Evolutionary conservation across 2,797 vertebrate species (phyloP), one percentile per base, ranked within the genome.

Genomic region (Phalloptychus januarius): DNA sequence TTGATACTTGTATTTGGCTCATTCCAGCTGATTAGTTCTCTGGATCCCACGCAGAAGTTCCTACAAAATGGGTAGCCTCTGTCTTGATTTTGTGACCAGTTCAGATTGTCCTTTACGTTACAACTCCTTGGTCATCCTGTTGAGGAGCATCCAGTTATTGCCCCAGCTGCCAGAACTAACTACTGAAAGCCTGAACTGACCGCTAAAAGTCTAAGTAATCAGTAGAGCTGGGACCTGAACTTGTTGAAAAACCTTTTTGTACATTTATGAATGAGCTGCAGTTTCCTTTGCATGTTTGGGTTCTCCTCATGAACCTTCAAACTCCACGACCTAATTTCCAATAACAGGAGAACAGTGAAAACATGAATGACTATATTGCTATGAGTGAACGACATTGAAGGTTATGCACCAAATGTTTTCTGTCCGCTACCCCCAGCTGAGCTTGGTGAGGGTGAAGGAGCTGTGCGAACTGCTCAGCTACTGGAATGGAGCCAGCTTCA

Each of bases 401-500:
- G 38, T 69, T 69, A 69, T 40, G 25, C 36, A 38, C 25, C 5
- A 11, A 44, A 31, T 80, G 31, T 73, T 82, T 20, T 82, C 25
- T 76, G 33, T 78, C 88, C 96, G 95, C 69, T 95, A 91, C 85
- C 94, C 94, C 36, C 90, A 90, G 81, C 86, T 94, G 71, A 94
- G 86, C 79, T 63, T 92, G 0, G 83, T 85, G 23, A 93, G 93
- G 86, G 93, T 94, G 18, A 95, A 95, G 61, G 93, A 95, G 78
- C 87, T 96, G 78, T 95, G 95, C 90, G 94, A 96, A 82, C 89
- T 96, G 77, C 94, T 96, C 76, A 95, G 93, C 88, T 95, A 95
- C 86, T 96, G 95, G 95, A 95, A 95, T 72, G 93, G 92, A 72
- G 85, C 93, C 87, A 95, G 95, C 79, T 95, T 95, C 20, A 91